Conservation (phyloP, 2,113 vertebrate species). For the Daubentonia madagascariensis region DNA sequence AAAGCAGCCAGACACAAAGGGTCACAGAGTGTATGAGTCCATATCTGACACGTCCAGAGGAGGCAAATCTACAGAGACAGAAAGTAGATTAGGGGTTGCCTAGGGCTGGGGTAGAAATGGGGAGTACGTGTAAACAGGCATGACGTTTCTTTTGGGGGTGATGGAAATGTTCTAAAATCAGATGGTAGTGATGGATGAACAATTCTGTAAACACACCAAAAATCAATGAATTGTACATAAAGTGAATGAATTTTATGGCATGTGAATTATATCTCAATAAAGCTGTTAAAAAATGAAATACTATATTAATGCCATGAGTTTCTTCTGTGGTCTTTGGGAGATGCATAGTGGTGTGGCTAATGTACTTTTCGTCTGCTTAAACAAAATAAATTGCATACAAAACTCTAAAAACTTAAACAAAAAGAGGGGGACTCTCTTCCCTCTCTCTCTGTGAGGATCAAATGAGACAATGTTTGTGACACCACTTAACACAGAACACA, state of each 20-base stretch:
- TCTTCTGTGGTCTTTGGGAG: not conserved
- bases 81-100: not conserved
- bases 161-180: not conserved
- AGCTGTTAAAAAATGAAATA: not conserved
- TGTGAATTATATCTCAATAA: not conserved
- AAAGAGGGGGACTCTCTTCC: not conserved
- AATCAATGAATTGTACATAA: not conserved
- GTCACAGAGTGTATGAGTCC: fast-evolving
- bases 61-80: not conserved
- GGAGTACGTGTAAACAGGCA: not conserved
- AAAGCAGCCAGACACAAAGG: not conserved
- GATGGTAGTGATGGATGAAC: not conserved
- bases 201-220: not conserved
- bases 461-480: not conserved
- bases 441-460: not conserved
- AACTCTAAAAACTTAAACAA: not conserved
- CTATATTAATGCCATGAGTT: not conserved
- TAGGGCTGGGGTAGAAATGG: fast-evolving
- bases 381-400: not conserved
- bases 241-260: not conserved
- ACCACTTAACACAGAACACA: too few relatives aligned
- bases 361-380: not conserved
- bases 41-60: fast-evolving
- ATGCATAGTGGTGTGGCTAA: not conserved
- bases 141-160: not conserved